Percentiles rank a stretch among this genome's conserved stretches.
Conservation (phyloP, 1,140 invertebrate genomes). For the Ridgeia piscesae region DNA sequence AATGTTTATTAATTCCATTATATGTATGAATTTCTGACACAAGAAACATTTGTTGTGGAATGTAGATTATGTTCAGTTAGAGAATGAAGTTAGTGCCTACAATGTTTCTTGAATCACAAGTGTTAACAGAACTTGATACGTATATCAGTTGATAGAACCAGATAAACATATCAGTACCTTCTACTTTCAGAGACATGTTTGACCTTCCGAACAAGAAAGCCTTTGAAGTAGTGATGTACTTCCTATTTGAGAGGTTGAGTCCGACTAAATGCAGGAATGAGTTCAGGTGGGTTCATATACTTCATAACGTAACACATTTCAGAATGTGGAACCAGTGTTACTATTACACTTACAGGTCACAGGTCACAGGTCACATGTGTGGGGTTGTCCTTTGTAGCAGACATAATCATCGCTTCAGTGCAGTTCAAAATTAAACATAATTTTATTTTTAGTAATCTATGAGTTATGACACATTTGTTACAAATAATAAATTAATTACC, state of each 20-base stretch:
- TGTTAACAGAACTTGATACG: not conserved
- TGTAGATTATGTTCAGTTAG: not conserved
- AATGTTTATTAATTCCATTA: not conserved
- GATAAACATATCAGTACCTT: not conserved
- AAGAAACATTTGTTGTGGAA: not conserved
- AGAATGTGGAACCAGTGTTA: not conserved
- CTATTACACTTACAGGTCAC: too few relatives aligned
- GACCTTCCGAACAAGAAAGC: slow-evolving; percentile 51
- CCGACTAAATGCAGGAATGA: slow-evolving; percentile 44
- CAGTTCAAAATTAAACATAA: too few relatives aligned
- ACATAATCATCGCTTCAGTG: too few relatives aligned
- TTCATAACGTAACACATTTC: too few relatives aligned
- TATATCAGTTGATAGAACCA: not conserved
- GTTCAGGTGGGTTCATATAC: slow-evolving; percentile 48
- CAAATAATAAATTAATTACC: too few relatives aligned
- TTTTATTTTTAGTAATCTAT: too few relatives aligned
- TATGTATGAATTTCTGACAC: not conserved
- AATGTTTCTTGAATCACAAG: not conserved
- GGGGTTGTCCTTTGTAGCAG: too few relatives aligned
- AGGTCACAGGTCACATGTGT: too few relatives aligned
- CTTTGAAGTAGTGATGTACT: slow-evolving; percentile 50
- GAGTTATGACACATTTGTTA: too few relatives aligned
- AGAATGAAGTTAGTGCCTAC: not conserved
- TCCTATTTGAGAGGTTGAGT: slow-evolving; percentile 50
- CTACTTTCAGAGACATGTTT: slow-evolving; percentile 53